Base-by-base conservation (phyloP, 2,113 vertebrate genomes). In the Capricornis sumatraensis region DNA sequence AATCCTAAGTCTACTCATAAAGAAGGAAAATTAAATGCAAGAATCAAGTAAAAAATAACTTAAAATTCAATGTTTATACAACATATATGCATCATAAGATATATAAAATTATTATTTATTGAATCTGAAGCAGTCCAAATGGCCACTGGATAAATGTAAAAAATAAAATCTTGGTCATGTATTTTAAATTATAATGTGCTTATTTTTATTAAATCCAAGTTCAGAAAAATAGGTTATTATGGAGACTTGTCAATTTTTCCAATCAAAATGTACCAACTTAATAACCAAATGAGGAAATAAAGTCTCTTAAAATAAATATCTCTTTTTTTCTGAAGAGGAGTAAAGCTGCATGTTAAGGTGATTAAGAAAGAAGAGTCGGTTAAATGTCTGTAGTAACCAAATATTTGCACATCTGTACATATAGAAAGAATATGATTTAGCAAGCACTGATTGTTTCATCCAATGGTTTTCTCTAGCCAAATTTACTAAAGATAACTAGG, bases 121-220 rank as follows among this genome's bases (percentile, higher is more conserved):
- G 10, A 85, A 81, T 76, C 40, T 53, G 55, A 94, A 78, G 78
- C n/a, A 96, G n/a, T 55, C 58, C 36, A 85, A 85, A 85, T 76
- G 28, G 28, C 11, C 4, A 43, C 33, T 86, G 15, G 30, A 25
- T 95, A 89, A 57, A 9, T 78, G 4, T 58, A 19, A 90, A 89
- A 91, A 89, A 87, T 89, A 76, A 96, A 95, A 91, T 87, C 7
- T 16, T 92, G 9, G 11, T 16, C 19, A 57, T 88, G 2, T 58
- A 71, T 85, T 89, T 96, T 91, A 78, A 95, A 96, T 58, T 94
- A 53, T 36, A 86, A 95, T 94, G 33, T 97, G 27, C 6, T 88
- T 87, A 76, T 92, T 95, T 96, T 95, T 81, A 96, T 55, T 93
- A 53, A 88, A 17, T 76, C 6, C 25, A 97, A 97, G 71, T 95